Conservation (phyloP, 2,888 invertebrate species). For the Agrilus biguttatus region DNA sequence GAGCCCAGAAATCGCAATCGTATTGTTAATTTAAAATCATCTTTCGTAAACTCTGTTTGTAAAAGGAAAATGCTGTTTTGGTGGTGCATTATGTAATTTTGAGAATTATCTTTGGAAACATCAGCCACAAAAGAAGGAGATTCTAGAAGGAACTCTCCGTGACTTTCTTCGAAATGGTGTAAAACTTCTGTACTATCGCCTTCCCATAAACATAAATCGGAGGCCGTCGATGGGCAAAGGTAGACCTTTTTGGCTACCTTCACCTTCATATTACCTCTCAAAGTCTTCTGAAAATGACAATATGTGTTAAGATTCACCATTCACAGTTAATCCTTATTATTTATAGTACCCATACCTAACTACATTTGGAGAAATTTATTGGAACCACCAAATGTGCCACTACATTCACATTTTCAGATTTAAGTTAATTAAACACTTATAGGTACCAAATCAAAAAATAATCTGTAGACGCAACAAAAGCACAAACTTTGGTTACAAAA, state of each 20-base stretch:
- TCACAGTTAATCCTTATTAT: too few species aligned
- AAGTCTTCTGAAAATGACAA: too few species aligned
- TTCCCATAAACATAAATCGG: constrained; percentile 8
- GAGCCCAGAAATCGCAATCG: constrained; percentile 6
- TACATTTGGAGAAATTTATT: too few species aligned
- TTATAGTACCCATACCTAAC: too few species aligned
- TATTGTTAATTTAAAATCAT: constrained; percentile 4
- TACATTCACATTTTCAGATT: too few species aligned
- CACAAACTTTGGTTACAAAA: too few species aligned
- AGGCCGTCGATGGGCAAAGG: constrained; percentile 8
- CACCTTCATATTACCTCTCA: too few species aligned
- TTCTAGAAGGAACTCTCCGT: constrained; percentile 7
- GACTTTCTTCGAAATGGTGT: constrained; percentile 7
- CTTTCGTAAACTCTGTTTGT: constrained; percentile 5
- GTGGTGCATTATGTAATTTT: constrained; percentile 5
- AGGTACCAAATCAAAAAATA: too few species aligned
- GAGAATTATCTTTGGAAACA: constrained; percentile 4
- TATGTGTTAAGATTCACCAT: too few species aligned
- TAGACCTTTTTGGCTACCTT: constrained; percentile 2
- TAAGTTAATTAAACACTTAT: too few species aligned
- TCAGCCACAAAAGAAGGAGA: constrained; percentile 6
- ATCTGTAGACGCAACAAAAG: too few species aligned
- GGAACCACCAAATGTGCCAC: too few species aligned
- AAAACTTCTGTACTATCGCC: constrained; percentile 7
- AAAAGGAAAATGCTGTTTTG: constrained; percentile 7